Conservation (phyloP, 2,888 invertebrate genomes). For the Drosophila meridiana region DNA sequence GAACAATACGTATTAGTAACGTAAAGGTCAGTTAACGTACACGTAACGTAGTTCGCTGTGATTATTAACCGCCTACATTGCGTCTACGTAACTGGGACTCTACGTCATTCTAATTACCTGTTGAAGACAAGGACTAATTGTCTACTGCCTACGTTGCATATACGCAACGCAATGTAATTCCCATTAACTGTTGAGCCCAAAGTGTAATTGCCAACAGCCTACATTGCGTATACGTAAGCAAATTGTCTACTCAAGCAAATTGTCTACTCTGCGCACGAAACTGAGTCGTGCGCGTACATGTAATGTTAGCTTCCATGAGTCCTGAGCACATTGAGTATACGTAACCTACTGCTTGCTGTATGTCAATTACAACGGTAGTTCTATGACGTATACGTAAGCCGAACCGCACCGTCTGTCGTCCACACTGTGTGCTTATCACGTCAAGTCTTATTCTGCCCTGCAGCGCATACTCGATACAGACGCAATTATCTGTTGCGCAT, state of each 20-base stretch:
- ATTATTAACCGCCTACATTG: too few relatives aligned
- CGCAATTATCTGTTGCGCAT: slow-evolving; percentile 1
- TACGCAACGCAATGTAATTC: not conserved
- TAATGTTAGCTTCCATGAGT: not conserved
- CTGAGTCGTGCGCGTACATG: not conserved
- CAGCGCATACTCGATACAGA: not conserved
- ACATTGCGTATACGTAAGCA: not conserved
- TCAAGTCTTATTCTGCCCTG: not conserved
- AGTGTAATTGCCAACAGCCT: not conserved
- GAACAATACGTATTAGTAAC: not conserved
- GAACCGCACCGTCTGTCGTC: not conserved
- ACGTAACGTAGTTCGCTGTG: too few relatives aligned
- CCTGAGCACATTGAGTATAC: not conserved
- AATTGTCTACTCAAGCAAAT: too few relatives aligned
- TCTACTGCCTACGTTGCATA: not conserved
- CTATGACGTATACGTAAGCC: not conserved
- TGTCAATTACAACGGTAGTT: not conserved
- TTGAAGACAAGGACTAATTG: not conserved
- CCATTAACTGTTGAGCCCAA: not conserved
- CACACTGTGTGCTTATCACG: not conserved
- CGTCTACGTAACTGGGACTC: too few relatives aligned
- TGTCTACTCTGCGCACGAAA: not conserved
- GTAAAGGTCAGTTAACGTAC: not conserved
- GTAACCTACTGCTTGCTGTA: not conserved
- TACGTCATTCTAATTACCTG: not conserved